phyloP scores from a whole-genome alignment of 2,888 invertebrate genomes.

The Hoplodrina ambigua region DNA sequence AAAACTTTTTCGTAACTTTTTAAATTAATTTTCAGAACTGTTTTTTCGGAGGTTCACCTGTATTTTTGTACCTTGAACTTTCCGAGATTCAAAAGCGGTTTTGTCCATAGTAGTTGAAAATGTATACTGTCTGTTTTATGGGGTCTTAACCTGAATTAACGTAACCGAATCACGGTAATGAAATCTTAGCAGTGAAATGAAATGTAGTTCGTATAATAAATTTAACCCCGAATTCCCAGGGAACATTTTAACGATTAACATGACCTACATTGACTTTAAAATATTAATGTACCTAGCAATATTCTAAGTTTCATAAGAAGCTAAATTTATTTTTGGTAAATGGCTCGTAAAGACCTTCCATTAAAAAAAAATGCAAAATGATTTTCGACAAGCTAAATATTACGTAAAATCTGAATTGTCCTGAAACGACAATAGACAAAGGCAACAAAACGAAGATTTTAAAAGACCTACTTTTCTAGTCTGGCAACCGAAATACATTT shows the following conservation, averaged over 20 bases:
- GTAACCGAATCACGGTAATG: no score
- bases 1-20: constrained; percentile 58
- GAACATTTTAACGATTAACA: neutral
- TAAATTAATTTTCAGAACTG: constrained; percentile 57
- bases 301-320: neutral
- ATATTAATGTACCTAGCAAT: neutral
- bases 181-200: no score
- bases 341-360: neutral
- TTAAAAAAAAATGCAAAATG: neutral
- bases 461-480: no score
- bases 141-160: no score
- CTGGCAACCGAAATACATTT: neutral
- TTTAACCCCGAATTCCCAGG: no score
- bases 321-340: neutral
- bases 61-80: constrained; percentile 17
- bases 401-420: neutral
- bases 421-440: neutral
- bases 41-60: constrained; percentile 25
- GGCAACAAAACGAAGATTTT: neutral
- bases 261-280: neutral
- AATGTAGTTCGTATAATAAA: no score
- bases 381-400: neutral
- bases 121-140: neutral
- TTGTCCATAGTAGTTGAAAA: neutral
- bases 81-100: neutral